Conservation (phyloP, 2,888 invertebrate species). For the Polyommatus icarus region DNA sequence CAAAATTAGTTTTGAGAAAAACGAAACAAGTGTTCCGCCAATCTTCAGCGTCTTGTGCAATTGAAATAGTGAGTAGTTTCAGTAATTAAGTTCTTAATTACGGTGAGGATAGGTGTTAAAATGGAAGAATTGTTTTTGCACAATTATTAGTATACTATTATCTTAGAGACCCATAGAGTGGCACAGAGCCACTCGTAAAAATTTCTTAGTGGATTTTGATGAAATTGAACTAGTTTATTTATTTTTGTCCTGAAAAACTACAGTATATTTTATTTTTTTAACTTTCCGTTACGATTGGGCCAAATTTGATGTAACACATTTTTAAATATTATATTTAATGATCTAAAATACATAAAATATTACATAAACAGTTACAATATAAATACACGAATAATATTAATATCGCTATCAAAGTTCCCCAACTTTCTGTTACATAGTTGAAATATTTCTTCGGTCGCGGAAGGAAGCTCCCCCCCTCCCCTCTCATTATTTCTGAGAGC, state of each 20-base stretch:
- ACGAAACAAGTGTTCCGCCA: neutral
- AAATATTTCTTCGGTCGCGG: conserved; percentile 8
- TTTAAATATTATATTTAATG: too few species aligned
- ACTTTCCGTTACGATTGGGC: too few species aligned
- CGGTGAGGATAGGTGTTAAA: neutral
- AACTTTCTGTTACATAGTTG: conserved; percentile 16
- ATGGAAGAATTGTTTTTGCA: neutral
- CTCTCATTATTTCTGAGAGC: conserved; percentile 45
- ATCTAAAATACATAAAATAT: neutral
- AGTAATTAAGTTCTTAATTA: neutral
- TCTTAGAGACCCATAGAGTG: too few species aligned
- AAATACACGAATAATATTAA: neutral
- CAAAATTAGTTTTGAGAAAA: conserved; percentile 16
- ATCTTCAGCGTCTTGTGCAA: neutral
- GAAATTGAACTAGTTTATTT: too few species aligned
- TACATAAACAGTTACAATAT: neutral
- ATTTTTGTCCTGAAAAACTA: too few species aligned
- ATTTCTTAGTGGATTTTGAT: too few species aligned
- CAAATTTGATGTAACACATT: too few species aligned
- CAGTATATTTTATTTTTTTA: too few species aligned
- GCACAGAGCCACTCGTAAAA: too few species aligned
- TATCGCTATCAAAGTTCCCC: conserved; percentile 2
- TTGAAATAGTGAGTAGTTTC: neutral
- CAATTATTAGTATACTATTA: too few species aligned
- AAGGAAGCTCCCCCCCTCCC: neutral